phyloP scores from a whole-genome alignment of 2,888 invertebrate genomes.

The Syritta pipiens region DNA sequence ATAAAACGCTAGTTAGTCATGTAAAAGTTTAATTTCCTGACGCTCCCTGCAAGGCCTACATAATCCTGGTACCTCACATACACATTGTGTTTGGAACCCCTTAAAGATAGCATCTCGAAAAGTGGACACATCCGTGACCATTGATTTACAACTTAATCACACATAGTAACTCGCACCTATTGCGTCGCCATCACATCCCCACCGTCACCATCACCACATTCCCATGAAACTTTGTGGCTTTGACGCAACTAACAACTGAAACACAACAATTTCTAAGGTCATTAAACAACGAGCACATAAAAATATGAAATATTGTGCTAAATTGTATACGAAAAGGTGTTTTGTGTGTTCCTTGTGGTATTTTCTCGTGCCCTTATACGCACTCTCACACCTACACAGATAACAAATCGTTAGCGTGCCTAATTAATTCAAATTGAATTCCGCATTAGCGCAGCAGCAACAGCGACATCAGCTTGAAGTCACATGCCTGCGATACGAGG shows the following conservation, averaged over 20 bases:
- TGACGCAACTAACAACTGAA: constrained; percentile 5
- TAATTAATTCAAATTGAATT: constrained; percentile 67
- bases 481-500: constrained; percentile 16
- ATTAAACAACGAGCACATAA: constrained; percentile 56
- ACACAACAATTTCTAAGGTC: constrained; percentile 32
- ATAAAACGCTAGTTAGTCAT: no score
- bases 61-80: no score
- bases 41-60: no score
- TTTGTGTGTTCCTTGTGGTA: constrained; percentile 30
- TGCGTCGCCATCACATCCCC: not conserved
- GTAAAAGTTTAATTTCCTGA: no score
- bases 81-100: no score
- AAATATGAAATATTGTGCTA: constrained; percentile 66
- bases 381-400: constrained; percentile 19
- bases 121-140: constrained; percentile 56
- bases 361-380: constrained; percentile 34
- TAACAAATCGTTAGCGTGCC: constrained; percentile 52
- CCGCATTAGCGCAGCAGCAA: constrained; percentile 40
- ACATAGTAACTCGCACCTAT: constrained; percentile 29
- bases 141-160: constrained; percentile 52
- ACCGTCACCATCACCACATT: not conserved
- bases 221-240: constrained; percentile 6
- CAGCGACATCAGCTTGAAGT: not conserved
- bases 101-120: constrained; percentile 32
- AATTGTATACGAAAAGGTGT: constrained; percentile 48